A percentile compares a stretch with the other conserved stretches of the same genome.
Conservation (phyloP, 2,888 invertebrate genomes). For the Meghimatium bilineatum region DNA sequence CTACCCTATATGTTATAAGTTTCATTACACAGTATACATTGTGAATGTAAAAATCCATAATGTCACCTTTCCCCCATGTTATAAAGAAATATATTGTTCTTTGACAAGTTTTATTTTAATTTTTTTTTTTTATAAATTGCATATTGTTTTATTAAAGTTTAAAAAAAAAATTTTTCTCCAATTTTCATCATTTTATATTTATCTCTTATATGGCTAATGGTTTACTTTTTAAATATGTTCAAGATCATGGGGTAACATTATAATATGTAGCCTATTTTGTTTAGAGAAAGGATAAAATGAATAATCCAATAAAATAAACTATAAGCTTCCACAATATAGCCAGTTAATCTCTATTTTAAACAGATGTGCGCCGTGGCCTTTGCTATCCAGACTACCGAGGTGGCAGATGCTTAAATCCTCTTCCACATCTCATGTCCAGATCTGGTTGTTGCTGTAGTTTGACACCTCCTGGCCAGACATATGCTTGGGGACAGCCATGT, state of each 20-base stretch:
- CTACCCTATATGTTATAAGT: too few relatives aligned
- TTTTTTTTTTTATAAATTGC: background rate
- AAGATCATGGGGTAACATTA: background rate
- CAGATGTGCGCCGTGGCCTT: conserved; percentile 88
- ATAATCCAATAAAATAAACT: background rate
- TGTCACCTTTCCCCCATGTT: too few relatives aligned
- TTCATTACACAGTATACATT: too few relatives aligned
- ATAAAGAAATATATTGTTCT: too few relatives aligned
- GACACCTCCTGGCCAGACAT: conserved; percentile 74
- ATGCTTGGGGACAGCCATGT: conserved; percentile 89
- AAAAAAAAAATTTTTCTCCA: too few relatives aligned
- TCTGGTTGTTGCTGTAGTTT: conserved; percentile 91
- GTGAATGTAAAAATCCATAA: too few relatives aligned
- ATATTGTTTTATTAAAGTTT: too few relatives aligned
- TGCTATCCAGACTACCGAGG: conserved; percentile 87
- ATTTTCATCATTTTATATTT: too few relatives aligned
- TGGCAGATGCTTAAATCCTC: conserved; percentile 87
- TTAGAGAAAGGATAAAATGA: background rate
- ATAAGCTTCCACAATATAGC: too few relatives aligned
- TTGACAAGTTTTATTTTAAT: background rate
- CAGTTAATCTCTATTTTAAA: background rate
- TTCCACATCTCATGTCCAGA: conserved; percentile 86
- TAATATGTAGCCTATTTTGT: background rate
- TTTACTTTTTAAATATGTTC: background rate
- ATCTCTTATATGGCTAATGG: too few relatives aligned